A percentile compares a stretch with the other conserved stretches of the same genome.
These are phyloP conservation scores for Macrotis lagotis DNA, from an alignment of 2,113 vertebrate genomes.

Conservation along the genomic window DNA sequence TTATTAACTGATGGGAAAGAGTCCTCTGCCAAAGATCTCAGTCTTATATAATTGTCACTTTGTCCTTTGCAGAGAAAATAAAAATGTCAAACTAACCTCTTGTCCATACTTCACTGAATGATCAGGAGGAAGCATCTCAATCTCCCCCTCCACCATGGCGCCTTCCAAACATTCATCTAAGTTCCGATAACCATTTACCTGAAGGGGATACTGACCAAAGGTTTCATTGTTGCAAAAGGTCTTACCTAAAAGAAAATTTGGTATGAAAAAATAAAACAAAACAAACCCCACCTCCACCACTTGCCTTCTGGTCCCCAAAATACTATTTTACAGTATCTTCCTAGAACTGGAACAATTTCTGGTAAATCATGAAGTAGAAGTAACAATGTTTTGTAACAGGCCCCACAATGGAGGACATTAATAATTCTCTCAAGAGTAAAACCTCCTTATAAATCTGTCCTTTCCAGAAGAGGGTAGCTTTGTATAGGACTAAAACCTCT, in stretches of 20 bases:
- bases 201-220: slow-evolving; percentile 98
- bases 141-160: slow-evolving; percentile 94
- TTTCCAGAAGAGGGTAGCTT: neutral
- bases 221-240: slow-evolving; percentile 93
- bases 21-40: neutral
- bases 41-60: neutral
- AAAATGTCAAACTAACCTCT: slow-evolving; percentile 86
- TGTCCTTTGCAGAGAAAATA: slow-evolving; percentile 24
- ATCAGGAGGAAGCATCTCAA: slow-evolving; percentile 88
- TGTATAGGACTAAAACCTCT: slow-evolving; percentile 12
- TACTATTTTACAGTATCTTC: neutral
- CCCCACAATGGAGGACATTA: neutral
- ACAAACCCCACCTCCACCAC: neutral
- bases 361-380: neutral
- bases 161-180: slow-evolving; percentile 96
- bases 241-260: slow-evolving; percentile 84
- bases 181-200: slow-evolving; percentile 96
- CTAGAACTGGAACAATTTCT: slow-evolving; percentile 10
- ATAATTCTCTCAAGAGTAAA: neutral
- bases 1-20: neutral
- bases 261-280: slow-evolving; percentile 18
- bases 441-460: accelerated
- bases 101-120: slow-evolving; percentile 86
- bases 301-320: slow-evolving; percentile 9
- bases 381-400: neutral